These are phyloP conservation scores for Caenorhabditis virilis DNA, from an alignment of 2,888 invertebrate species.

Conservation along the genomic window DNA sequence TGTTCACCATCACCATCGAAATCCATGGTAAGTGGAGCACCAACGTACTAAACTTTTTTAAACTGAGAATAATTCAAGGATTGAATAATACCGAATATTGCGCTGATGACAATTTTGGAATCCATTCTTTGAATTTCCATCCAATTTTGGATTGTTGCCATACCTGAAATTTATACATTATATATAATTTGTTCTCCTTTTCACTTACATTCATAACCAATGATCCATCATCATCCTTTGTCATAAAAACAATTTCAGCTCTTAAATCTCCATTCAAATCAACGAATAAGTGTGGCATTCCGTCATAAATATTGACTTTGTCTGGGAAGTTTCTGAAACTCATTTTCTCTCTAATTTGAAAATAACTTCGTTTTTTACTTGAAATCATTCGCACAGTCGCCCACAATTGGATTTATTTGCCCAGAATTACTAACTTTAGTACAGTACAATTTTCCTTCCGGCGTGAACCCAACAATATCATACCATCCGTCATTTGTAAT, in stretches of 20 bases:
- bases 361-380: no score
- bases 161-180: no score
- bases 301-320: slow-evolving; percentile 15
- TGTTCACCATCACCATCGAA: slow-evolving; percentile 58
- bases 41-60: slow-evolving; percentile 21
- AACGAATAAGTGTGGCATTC: slow-evolving; percentile 48
- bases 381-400: slow-evolving; percentile 19
- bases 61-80: not conserved
- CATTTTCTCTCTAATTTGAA: no score
- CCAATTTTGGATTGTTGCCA: slow-evolving; percentile 29
- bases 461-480: slow-evolving; percentile 61
- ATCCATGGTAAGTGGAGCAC: slow-evolving; percentile 57
- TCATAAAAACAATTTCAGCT: slow-evolving; percentile 61
- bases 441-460: slow-evolving; percentile 43
- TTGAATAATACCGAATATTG: slow-evolving; percentile 10
- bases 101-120: slow-evolving; percentile 15
- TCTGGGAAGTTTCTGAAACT: slow-evolving; percentile 18
- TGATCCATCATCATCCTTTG: slow-evolving; percentile 30
- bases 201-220: slow-evolving; percentile 20
- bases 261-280: slow-evolving; percentile 50
- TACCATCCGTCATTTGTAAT: slow-evolving; percentile 61
- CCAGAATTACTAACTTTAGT: slow-evolving; percentile 6
- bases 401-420: slow-evolving; percentile 6
- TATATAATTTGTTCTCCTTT: no score
- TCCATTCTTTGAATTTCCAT: slow-evolving; percentile 21